phyloP scores from a whole-genome alignment of 2,113 vertebrate genomes.

The Callocephalon fimbriatum region DNA sequence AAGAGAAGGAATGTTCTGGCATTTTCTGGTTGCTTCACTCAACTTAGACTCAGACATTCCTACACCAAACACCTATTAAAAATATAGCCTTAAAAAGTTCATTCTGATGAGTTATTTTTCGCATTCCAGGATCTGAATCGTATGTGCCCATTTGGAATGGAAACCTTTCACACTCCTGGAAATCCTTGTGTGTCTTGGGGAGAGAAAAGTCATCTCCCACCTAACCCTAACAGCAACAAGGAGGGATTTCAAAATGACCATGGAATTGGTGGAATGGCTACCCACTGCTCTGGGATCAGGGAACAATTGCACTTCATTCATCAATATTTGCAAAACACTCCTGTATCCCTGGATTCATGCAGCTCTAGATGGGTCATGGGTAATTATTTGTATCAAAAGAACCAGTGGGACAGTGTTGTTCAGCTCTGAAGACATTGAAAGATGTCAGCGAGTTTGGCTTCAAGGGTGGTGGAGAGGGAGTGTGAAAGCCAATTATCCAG shows the following conservation, averaged over 20 bases:
- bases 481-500: slow-evolving; percentile 41
- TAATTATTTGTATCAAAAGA: neutral
- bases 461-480: neutral
- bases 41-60: neutral
- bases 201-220: neutral
- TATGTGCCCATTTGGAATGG: neutral
- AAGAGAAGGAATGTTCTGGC: neutral
- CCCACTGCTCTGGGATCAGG: accelerated
- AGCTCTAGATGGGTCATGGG: neutral
- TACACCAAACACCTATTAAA: neutral
- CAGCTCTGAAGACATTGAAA: slow-evolving; percentile 1
- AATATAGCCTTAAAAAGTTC: neutral
- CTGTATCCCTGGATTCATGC: neutral
- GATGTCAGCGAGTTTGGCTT: neutral
- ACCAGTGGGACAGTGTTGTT: neutral
- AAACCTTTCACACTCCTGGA: neutral
- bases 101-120: neutral
- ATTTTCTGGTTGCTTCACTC: neutral
- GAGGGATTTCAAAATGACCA: neutral
- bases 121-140: neutral
- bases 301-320: neutral
- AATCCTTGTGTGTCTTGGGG: accelerated
- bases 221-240: neutral
- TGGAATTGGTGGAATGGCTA: neutral
- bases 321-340: neutral